Evolutionary conservation across 2,888 invertebrate genomes (phyloP).

Genomic region (Phyllotreta striolata): DNA sequence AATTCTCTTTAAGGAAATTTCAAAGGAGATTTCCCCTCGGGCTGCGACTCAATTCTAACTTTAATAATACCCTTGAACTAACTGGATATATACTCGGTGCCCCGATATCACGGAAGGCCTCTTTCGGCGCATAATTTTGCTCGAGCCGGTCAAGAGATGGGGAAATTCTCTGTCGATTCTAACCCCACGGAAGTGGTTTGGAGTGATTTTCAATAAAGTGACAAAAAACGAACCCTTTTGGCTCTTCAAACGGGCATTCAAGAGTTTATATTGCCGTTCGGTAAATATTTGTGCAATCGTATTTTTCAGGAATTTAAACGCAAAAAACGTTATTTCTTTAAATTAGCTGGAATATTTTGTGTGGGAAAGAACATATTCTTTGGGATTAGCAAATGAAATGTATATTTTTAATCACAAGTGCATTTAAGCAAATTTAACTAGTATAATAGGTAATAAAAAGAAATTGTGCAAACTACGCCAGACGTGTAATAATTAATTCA

Average conservation of each 20-base stretch:
- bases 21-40: background rate
- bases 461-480: conserved; percentile 10
- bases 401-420: too few species aligned
- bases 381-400: too few species aligned
- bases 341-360: conserved; percentile 6
- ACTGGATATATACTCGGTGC: background rate
- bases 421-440: conserved; percentile 1
- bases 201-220: conserved; percentile 8
- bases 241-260: conserved; percentile 8
- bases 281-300: conserved; percentile 15
- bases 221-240: background rate
- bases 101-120: conserved; percentile 1
- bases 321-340: background rate
- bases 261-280: conserved; percentile 8
- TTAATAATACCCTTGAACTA: background rate
- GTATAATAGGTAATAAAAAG: conserved; percentile 1
- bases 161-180: background rate
- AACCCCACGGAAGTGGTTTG: background rate
- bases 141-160: conserved; percentile 7
- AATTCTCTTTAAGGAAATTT: too few species aligned
- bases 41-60: background rate
- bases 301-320: conserved; percentile 7
- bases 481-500: background rate
- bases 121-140: conserved; percentile 1
- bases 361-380: background rate